Conservation (phyloP, 2,797 vertebrate genomes). For the Vireo griseus region DNA sequence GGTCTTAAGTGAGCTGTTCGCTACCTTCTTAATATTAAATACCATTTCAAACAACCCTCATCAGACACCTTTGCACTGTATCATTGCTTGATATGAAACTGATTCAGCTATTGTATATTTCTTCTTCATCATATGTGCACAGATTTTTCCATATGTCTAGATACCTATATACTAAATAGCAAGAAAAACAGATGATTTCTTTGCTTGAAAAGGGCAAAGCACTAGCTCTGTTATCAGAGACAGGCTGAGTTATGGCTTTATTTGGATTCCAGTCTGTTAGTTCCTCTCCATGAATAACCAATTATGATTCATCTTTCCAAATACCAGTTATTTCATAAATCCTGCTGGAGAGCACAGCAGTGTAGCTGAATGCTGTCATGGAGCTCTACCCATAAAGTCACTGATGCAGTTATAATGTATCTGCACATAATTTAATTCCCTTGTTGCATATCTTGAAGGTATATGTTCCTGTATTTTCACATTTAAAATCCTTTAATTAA, state of each 20-base stretch:
- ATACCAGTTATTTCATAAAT: slow-evolving; percentile 6
- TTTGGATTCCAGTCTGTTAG: not conserved
- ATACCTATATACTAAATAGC: not conserved
- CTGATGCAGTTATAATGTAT: not conserved
- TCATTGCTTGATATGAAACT: not conserved
- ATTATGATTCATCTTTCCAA: slow-evolving; percentile 33
- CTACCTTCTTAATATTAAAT: not conserved
- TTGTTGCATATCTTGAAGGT: not conserved
- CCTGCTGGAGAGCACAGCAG: not conserved
- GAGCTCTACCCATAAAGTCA: not conserved
- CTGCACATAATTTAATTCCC: not conserved
- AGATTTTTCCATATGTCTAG: not conserved
- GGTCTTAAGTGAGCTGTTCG: not conserved
- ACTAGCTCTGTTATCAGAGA: not conserved
- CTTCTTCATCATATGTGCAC: not conserved
- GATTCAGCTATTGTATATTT: not conserved
- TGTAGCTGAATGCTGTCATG: not conserved
- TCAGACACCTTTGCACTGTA: not conserved
- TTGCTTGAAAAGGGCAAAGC: not conserved
- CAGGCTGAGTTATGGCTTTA: not conserved
- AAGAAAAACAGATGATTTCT: not conserved
- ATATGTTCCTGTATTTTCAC: not conserved
- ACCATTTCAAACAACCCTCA: not conserved
- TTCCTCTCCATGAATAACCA: not conserved
- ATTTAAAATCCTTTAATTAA: not conserved